Base-by-base conservation (phyloP, 2,888 invertebrate species). In the Dynastes maya region DNA sequence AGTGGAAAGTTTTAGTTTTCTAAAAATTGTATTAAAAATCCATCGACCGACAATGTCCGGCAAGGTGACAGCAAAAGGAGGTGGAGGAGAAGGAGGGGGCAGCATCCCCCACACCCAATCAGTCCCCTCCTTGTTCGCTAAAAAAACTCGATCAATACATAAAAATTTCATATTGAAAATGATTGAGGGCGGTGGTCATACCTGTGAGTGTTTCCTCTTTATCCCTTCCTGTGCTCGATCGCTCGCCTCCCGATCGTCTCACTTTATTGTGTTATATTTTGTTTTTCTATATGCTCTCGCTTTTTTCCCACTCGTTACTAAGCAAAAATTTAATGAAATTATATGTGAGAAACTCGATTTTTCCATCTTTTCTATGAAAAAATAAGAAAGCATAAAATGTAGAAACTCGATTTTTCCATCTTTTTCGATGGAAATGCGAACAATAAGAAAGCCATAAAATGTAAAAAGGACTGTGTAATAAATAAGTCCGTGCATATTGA, bases 101-200 rank as follows among this genome's bases (percentile, higher is more conserved):
- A 76, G 80, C 80, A 80, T 79, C 82, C 82, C 80, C 80, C 76
- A 82, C 80, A 79, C 82, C 84, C 86, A 86, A 86, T 86, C 86
- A 86, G 85, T 85, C 86, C 84, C 84, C 81, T 80, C 80, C 84
- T 81, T 80, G 83, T 85, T 84, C 82, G 80, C 81, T 80, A 81
- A 89, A 89, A 88, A 88, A 88, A 88, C 88, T 86, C 88, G 89
- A 89, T 89, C 89, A 89, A 89, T 89, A 89, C 89, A 89, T 89
- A 89, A 89, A 89, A 89, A 89, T 89, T 89, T 89, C 88, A 89
- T 89, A 89, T 89, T 89, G 89, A 89, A 89, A 89, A 89, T 89
- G 89, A 89, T 89, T 88, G 88, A 88, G 87, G 88, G 88, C 86
- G 88, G 87, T n/a, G n/a, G n/a, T n/a, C n/a, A n/a, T n/a, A n/a